Evolutionary conservation across 2,113 vertebrate species (phyloP), one percentile per base, ranked within the genome.

Genomic region (Hucho hucho): DNA sequence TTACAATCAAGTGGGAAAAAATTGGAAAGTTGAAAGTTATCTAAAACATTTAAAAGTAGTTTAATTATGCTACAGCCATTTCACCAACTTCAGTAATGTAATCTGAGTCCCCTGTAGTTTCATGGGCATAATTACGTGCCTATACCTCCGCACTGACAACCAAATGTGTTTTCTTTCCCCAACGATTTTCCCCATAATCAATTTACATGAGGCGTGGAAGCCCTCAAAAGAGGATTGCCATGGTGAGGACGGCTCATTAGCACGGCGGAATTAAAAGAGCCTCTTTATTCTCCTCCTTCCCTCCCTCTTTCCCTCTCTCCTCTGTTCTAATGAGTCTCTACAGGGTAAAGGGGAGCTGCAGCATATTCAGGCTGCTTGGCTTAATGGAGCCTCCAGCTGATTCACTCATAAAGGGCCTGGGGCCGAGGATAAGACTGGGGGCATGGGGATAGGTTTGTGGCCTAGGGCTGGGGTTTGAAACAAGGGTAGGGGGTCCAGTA

Each of bases 321-420:
- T 53, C 75, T 81, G 82, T 77, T 75, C 73, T 83, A 89, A 85
- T 83, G 85, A 90, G 80, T 66, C 84, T 86, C 82, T 81, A 76
- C 81, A 76, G 86, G 84, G 13, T 79, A 88, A 25, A 84, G 79
- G 61, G 56, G 74, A 83, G 86, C 83, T 78, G 81, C 85, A 84
- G 80, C 86, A 81, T 76, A 84, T 53, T 53, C 49, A 79, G 65
- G 67, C n/a, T 47, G 81, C 69, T 82, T 59, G n/a, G 81, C 79
- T 88, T 88, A 90, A 89, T 81, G 79, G 74, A 85, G 68, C 73
- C 82, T 88, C 86, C 84, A 88, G 77, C 81, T 84, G 87, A 89
- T 82, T 70, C 71, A 80, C 64, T 73, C 79, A 84, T 73, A 76
- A 86, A 87, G 74, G 71, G 37, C 18, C n/a, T n/a, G 20, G 12